Percentiles rank a stretch among this genome's conserved stretches.
phyloP scores from a whole-genome alignment of 2,113 vertebrate genomes.

The Vombatus ursinus region DNA sequence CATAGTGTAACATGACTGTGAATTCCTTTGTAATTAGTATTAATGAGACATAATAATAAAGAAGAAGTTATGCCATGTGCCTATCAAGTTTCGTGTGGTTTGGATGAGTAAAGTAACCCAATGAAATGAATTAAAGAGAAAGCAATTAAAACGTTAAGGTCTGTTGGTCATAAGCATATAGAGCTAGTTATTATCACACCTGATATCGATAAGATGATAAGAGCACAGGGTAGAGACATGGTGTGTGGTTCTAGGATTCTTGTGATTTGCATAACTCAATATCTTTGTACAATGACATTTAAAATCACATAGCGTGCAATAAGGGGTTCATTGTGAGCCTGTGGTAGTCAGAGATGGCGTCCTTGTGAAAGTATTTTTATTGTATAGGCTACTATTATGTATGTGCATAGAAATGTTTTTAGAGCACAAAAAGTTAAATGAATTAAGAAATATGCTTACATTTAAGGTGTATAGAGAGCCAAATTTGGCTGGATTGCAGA shows the following conservation, averaged over 20 bases:
- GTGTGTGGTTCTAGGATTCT: neutral
- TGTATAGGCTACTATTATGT: neutral
- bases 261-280: neutral
- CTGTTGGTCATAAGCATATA: neutral
- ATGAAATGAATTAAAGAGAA: neutral
- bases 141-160: neutral
- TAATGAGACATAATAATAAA: neutral
- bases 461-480: neutral
- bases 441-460: neutral
- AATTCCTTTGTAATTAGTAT: neutral
- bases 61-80: neutral
- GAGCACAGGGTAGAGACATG: neutral
- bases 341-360: neutral
- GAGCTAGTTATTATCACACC: neutral
- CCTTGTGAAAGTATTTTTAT: neutral
- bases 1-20: neutral
- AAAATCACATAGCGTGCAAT: neutral
- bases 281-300: no score
- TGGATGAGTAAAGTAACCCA: neutral
- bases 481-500: neutral
- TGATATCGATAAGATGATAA: neutral
- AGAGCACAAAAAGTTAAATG: neutral
- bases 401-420: neutral
- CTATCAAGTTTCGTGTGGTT: neutral
- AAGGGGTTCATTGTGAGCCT: neutral